A percentile compares a stretch with the other conserved stretches of the same genome.
phyloP scores from a whole-genome alignment of 2,888 invertebrate genomes.

The Agonopterix alstromeriana region DNA sequence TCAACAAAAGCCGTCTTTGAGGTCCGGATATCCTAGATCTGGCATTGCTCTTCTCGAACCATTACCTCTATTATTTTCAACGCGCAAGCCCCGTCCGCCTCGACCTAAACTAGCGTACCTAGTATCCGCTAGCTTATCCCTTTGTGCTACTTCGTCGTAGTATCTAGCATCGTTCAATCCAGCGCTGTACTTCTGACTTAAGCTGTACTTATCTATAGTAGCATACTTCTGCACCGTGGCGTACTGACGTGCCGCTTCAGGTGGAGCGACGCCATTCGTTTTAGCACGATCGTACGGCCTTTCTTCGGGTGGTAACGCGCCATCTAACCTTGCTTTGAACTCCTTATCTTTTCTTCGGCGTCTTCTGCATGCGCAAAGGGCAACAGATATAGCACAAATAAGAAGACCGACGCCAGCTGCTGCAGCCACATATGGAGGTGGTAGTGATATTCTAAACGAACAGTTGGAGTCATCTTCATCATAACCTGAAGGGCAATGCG shows the following conservation, averaged over 20 bases:
- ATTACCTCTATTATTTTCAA: conserved; percentile 55
- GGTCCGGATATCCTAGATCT: conserved; percentile 74
- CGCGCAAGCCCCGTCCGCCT: conserved; percentile 53
- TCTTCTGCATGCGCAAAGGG: conserved; percentile 78
- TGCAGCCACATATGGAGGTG: conserved; percentile 80
- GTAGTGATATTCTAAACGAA: conserved; percentile 81
- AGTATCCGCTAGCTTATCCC: conserved; percentile 69
- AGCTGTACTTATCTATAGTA: conserved; percentile 72
- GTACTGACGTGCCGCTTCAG: conserved; percentile 61
- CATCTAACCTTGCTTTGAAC: conserved; percentile 77
- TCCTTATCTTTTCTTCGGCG: conserved; percentile 77
- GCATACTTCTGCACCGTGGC: conserved; percentile 73
- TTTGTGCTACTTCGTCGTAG: conserved; percentile 70
- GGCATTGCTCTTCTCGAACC: conserved; percentile 64
- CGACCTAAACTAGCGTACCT: conserved; percentile 71
- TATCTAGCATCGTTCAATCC: conserved; percentile 72
- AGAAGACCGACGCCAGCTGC: conserved; percentile 80
- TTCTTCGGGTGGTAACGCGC: conserved; percentile 75
- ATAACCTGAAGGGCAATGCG: conserved; percentile 88
- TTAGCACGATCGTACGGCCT: conserved; percentile 78
- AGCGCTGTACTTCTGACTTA: conserved; percentile 73
- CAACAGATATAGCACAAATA: conserved; percentile 74
- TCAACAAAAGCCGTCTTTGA: conserved; percentile 86
- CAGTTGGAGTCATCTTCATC: conserved; percentile 88
- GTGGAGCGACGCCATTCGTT: conserved; percentile 53